A percentile compares a stretch with the other conserved stretches of the same genome.
Conservation (phyloP, 2,888 invertebrate species). For the Leptinotarsa tumamoca region DNA sequence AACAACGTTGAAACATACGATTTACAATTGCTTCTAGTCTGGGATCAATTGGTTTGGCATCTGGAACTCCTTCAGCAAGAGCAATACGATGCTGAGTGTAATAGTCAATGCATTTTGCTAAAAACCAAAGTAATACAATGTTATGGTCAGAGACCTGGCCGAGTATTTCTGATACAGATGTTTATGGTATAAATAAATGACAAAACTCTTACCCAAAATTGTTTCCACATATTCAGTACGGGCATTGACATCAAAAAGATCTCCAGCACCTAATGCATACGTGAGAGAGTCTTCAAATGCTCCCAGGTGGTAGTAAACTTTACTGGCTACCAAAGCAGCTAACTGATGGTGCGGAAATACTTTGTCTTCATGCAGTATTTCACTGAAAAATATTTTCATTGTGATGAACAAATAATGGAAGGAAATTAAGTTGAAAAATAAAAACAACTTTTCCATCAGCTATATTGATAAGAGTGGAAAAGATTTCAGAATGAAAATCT, state of each 20-base stretch:
- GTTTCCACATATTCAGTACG: slow-evolving; percentile 97
- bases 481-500: no score
- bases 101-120: slow-evolving; percentile 96
- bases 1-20: slow-evolving; percentile 95
- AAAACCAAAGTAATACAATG: slow-evolving; percentile 49
- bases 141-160: background rate
- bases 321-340: slow-evolving; percentile 97
- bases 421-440: no score
- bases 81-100: slow-evolving; percentile 90
- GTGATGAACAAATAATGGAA: background rate
- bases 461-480: no score
- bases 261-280: slow-evolving; percentile 96
- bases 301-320: slow-evolving; percentile 97
- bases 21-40: slow-evolving; percentile 94
- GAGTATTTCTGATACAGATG: slow-evolving; percentile 20
- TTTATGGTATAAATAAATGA: no score
- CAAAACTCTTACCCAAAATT: slow-evolving; percentile 75
- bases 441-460: no score
- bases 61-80: slow-evolving; percentile 76
- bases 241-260: slow-evolving; percentile 94
- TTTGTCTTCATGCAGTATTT: slow-evolving; percentile 95
- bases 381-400: slow-evolving; percentile 68
- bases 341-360: slow-evolving; percentile 88
- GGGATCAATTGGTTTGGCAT: slow-evolving; percentile 79
- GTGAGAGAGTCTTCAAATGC: slow-evolving; percentile 96